Base-by-base conservation (phyloP, 2,888 invertebrate species). In the Spilarctia lutea region DNA sequence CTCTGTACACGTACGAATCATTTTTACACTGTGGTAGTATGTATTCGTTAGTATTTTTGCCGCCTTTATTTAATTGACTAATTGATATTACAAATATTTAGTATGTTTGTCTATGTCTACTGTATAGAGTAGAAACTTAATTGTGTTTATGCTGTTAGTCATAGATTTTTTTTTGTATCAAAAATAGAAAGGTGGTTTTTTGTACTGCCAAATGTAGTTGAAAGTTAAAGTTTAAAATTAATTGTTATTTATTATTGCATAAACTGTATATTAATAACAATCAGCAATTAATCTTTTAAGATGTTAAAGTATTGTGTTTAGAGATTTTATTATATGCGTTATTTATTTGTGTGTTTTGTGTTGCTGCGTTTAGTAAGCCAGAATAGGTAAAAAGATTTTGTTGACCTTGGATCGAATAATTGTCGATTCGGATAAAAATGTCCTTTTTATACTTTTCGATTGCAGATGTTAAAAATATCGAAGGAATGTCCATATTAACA, bases 281-380 rank as follows among this genome's bases (percentile, higher is more conserved):
- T 45, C 11, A 11, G 24, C 24, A n/a, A 11, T n/a, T 56, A 56
- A n/a, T 13, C 13, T 56, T n/a, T 18, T 56, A n/a, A 56, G 11
- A 63, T 63, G 63, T 63, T 30, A 63, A 27, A 63, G 71, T 71
- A 65, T 66, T 71, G 13, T 33, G 39, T 68, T 67, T 42, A 45
- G 68, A 73, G 68, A 73, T 73, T 73, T 73, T 52, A 73, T 35
- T 73, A 52, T 52, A 48, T 52, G 18, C 48, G 35, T 69, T 69
- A 65, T 73, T 73, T 68, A 69, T 73, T 68, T 73, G 52, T 65
- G 30, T 35, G 2, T 3, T 35, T 35, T 35, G 35, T 73, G 35
- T 33, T 20, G 13, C 0, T 24, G 24, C 65, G 24, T 68, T 52
- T 68, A 33, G 20, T 52, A 13, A 27, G 10, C n/a, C 13, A 60